Percentiles rank a stretch among this genome's conserved stretches.
Conservation (phyloP, 2,797 vertebrate genomes). For the Pelodytes ibericus region DNA sequence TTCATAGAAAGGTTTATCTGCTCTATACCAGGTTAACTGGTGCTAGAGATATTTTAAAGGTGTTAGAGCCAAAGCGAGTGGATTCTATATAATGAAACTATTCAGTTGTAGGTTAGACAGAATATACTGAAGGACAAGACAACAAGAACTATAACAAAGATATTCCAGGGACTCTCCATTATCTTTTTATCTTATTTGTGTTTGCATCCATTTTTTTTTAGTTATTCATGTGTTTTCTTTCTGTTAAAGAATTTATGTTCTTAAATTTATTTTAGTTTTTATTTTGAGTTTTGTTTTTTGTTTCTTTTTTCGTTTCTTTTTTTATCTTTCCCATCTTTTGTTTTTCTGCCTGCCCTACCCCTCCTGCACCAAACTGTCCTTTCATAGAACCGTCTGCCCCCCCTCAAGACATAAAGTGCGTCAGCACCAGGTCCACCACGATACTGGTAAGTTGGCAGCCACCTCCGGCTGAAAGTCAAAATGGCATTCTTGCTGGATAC, state of each 20-base stretch:
- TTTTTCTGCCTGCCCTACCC: conserved; percentile 63
- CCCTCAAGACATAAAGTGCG: conserved; percentile 97
- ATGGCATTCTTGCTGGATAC: conserved; percentile 92
- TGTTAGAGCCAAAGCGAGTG: no score
- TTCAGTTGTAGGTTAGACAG: no score
- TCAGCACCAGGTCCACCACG: conserved; percentile 93
- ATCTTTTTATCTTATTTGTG: conserved; percentile 18
- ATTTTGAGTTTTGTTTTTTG: conserved; percentile 79
- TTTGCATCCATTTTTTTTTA: background rate
- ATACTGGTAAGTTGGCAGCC: conserved; percentile 99
- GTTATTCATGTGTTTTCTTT: conserved; percentile 13
- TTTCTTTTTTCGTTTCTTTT: conserved; percentile 86
- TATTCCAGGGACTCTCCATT: background rate
- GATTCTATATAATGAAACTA: no score
- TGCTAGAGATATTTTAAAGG: no score
- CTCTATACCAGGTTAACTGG: no score
- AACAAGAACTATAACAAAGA: background rate
- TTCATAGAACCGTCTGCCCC: conserved; percentile 96
- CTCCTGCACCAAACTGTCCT: conserved; percentile 66
- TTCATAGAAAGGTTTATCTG: no score
- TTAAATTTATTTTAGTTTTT: conserved; percentile 66
- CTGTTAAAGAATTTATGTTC: conserved; percentile 1
- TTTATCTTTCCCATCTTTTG: conserved; percentile 67
- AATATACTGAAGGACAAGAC: background rate
- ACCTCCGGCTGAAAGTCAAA: conserved; percentile 89